These are phyloP conservation scores for Pteria penguin DNA, from an alignment of 2,888 invertebrate species.

Conservation along the genomic window DNA sequence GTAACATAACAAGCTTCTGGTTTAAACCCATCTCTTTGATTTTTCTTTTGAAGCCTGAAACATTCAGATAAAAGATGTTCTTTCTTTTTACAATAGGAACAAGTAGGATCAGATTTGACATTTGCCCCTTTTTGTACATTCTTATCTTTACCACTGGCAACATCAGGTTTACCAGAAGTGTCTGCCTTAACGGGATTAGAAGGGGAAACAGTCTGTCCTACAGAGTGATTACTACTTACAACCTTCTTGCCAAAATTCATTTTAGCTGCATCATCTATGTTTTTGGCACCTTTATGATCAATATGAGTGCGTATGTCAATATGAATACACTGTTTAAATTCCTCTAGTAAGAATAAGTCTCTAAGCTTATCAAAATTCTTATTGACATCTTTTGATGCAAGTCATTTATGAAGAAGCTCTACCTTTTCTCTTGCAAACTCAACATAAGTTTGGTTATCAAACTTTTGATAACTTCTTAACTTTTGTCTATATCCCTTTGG, in stretches of 20 bases:
- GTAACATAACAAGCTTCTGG: slow-evolving; percentile 6
- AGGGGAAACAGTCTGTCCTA: no score
- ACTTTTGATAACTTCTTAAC: slow-evolving; percentile 40
- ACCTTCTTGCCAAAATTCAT: no score
- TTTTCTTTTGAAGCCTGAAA: slow-evolving; percentile 31
- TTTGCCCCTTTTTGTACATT: no score
- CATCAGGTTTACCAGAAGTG: no score
- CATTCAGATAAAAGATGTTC: slow-evolving; percentile 39
- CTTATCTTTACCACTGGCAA: no score
- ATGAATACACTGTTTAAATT: slow-evolving; percentile 40
- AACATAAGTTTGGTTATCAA: slow-evolving; percentile 37
- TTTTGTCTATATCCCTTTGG: slow-evolving; percentile 51
- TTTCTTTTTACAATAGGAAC: slow-evolving; percentile 30
- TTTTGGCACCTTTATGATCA: slow-evolving; percentile 25
- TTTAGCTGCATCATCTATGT: slow-evolving; percentile 25
- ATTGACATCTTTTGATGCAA: slow-evolving; percentile 20
- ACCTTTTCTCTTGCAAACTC: slow-evolving; percentile 47
- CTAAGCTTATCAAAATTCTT: slow-evolving; percentile 31
- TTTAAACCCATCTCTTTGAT: not conserved
- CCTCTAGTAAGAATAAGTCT: slow-evolving; percentile 35
- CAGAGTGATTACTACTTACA: no score
- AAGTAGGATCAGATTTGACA: no score
- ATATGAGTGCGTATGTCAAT: slow-evolving; percentile 31
- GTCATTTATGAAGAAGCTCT: slow-evolving; percentile 37
- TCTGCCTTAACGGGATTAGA: no score